phyloP scores from a whole-genome alignment of 2,113 vertebrate species.

The Labeo catla region DNA sequence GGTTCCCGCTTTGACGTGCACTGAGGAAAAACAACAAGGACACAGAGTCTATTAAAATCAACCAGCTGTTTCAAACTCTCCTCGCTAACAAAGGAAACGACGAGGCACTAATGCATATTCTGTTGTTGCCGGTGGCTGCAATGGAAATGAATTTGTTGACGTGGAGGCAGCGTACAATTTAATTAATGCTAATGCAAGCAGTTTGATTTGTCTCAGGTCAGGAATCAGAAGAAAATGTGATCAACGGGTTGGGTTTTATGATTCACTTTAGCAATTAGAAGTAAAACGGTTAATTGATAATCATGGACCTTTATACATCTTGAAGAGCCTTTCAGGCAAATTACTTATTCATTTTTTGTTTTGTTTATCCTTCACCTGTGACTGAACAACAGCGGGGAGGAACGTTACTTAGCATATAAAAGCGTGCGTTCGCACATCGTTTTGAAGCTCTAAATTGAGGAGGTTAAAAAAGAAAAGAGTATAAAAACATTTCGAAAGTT shows the following conservation, averaged over 20 bases:
- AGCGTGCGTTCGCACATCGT: slow-evolving; percentile 61
- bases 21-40: slow-evolving; percentile 73
- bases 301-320: background rate
- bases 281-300: background rate
- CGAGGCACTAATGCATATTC: slow-evolving; percentile 38
- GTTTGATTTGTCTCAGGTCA: slow-evolving; percentile 2
- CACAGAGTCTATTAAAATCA: slow-evolving; percentile 49
- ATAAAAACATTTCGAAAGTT: slow-evolving; percentile 65
- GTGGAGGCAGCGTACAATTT: slow-evolving; percentile 11
- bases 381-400: background rate
- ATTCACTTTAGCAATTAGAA: slow-evolving; percentile 19
- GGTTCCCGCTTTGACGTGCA: slow-evolving; percentile 88
- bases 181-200: slow-evolving; percentile 34
- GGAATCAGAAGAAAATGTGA: background rate
- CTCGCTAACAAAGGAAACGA: background rate
- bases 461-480: slow-evolving; percentile 38
- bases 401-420: slow-evolving; percentile 25
- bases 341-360: background rate
- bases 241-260: background rate
- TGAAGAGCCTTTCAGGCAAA: background rate
- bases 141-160: slow-evolving; percentile 17
- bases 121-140: background rate
- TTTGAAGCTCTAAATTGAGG: slow-evolving; percentile 50
- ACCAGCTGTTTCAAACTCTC: slow-evolving; percentile 47
- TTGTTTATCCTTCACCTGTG: background rate